These are phyloP conservation scores for Eciton burchellii DNA, from an alignment of 1,140 invertebrate genomes.

Conservation along the genomic window DNA sequence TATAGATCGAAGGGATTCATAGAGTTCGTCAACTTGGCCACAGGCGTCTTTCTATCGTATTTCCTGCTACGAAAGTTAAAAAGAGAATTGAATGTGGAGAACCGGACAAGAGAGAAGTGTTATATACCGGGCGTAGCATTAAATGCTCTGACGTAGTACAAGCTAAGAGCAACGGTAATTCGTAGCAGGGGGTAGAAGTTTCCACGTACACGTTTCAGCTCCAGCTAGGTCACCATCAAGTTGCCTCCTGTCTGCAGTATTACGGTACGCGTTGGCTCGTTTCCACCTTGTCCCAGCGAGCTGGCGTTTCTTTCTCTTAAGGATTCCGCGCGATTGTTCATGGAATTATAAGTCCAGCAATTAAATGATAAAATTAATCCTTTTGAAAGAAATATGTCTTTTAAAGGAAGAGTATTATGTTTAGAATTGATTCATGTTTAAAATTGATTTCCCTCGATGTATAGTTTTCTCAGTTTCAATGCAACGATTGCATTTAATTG, in stretches of 20 bases:
- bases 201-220: slow-evolving; percentile 70
- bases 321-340: slow-evolving; percentile 8
- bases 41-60: slow-evolving; percentile 76
- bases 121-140: slow-evolving; percentile 77
- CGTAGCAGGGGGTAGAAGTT: slow-evolving; percentile 80
- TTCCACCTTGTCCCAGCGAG: slow-evolving; percentile 59
- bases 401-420: no score
- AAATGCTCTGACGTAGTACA: slow-evolving; percentile 80
- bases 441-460: no score
- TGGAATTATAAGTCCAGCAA: background rate
- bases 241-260: slow-evolving; percentile 33
- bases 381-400: no score
- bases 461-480: no score
- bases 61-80: slow-evolving; percentile 81
- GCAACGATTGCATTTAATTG: no score
- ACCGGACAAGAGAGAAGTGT: slow-evolving; percentile 70
- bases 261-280: slow-evolving; percentile 34
- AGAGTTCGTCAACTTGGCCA: background rate
- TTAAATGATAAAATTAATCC: no score
- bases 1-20: slow-evolving; percentile 21
- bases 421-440: no score
- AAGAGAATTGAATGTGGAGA: slow-evolving; percentile 81
- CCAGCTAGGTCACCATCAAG: slow-evolving; percentile 57
- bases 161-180: slow-evolving; percentile 84
- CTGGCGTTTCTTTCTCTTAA: slow-evolving; percentile 28